These are phyloP conservation scores for Samia ricini DNA, from an alignment of 1,140 invertebrate genomes.

Conservation along the genomic window DNA sequence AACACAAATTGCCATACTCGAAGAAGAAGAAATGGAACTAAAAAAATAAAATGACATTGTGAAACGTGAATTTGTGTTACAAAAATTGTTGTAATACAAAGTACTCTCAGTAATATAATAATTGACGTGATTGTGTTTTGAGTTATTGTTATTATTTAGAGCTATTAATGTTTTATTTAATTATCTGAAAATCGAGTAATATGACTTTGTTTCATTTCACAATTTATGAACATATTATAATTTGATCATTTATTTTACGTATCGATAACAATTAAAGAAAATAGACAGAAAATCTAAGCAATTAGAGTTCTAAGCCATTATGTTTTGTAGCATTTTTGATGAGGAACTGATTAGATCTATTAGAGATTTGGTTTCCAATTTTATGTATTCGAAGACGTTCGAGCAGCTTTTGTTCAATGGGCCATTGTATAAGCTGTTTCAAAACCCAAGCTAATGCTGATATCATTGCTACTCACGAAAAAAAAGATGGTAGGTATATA, in stretches of 20 bases:
- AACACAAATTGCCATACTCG: no score
- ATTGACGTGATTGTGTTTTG: not conserved
- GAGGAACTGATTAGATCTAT: constrained; percentile 46
- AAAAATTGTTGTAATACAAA: not conserved
- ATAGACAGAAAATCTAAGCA: not conserved
- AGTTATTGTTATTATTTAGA: not conserved
- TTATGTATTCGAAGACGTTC: constrained; percentile 51
- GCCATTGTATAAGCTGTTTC: constrained; percentile 88
- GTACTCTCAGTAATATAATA: not conserved
- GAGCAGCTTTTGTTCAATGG: constrained; percentile 81
- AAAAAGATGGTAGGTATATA: constrained; percentile 80
- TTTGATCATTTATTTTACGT: not conserved
- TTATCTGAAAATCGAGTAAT: no score
- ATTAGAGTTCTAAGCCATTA: constrained; percentile 40
- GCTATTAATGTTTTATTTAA: no score
- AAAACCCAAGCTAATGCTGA: constrained; percentile 82
- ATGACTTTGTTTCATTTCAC: not conserved
- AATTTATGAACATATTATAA: not conserved
- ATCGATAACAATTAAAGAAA: not conserved
- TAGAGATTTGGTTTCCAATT: constrained; percentile 40
- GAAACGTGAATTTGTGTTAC: not conserved
- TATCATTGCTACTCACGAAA: constrained; percentile 76
- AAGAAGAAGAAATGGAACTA: not conserved
- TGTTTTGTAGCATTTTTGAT: constrained; percentile 61
- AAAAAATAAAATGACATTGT: not conserved